Conservation (phyloP, 2,888 invertebrate species). For the Sussaba pulchella region DNA sequence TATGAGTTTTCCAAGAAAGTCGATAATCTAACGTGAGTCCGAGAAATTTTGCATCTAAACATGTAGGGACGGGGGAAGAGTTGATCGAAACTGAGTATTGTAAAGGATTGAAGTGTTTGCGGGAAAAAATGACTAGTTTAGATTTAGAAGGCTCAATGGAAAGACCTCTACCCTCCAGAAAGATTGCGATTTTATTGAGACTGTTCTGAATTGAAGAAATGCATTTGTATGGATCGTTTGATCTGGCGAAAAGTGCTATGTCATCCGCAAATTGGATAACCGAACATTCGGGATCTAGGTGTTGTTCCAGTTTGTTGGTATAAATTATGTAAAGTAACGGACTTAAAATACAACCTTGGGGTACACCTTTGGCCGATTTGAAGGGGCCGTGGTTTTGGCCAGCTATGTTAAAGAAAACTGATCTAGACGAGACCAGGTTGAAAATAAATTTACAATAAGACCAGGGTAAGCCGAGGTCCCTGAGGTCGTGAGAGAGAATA, state of each 20-base stretch:
- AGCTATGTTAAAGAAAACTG: slow-evolving; percentile 11
- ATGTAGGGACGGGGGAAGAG: background rate
- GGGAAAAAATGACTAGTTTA: slow-evolving; percentile 14
- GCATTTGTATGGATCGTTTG: background rate
- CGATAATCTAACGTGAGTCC: background rate
- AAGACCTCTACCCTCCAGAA: too few species aligned
- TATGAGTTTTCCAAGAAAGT: background rate
- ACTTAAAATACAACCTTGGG: too few species aligned
- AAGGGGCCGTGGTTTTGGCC: slow-evolving; percentile 9
- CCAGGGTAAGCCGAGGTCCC: background rate
- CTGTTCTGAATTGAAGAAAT: too few species aligned
- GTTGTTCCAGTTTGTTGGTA: slow-evolving; percentile 8
- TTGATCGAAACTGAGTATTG: background rate
- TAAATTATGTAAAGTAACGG: slow-evolving; percentile 41
- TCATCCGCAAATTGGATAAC: slow-evolving; percentile 44
- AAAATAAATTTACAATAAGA: too few species aligned
- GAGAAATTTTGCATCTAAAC: slow-evolving; percentile 1
- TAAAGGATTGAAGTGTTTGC: background rate
- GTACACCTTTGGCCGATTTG: too few species aligned
- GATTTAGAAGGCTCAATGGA: slow-evolving; percentile 30
- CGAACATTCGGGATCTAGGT: too few species aligned
- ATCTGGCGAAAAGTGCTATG: background rate
- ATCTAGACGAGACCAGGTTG: background rate
- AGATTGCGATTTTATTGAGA: too few species aligned
- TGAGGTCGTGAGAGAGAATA: background rate